Base-by-base conservation (phyloP, 2,797 vertebrate genomes). In the Tamandua tetradactyla region DNA sequence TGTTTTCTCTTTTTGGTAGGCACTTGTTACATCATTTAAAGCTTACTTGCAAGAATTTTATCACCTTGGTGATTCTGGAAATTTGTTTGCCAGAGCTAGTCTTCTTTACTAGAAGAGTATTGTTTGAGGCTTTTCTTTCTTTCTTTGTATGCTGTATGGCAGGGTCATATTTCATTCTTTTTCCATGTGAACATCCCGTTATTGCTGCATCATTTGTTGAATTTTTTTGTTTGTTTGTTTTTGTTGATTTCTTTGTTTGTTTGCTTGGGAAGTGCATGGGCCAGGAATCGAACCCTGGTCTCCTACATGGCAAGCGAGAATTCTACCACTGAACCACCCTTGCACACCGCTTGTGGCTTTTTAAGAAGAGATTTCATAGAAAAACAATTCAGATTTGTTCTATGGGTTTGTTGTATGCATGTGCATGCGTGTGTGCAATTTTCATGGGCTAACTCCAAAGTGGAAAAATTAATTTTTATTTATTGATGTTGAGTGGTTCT, bases 381-480 rank as follows among this genome's bases (percentile, higher is more conserved):
- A 89, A 81, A 79, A 66, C 18, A 94, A 81, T 81, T 94, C 68
- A 69, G 37, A 57, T 37, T 47, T 88, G 3, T 64, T 76, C 55
- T 93, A 12, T 55, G 30, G 22, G 23, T 61, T 9, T 72, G 22
- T 72, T 47, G 66, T 47, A 13, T 72, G 2, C 47, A 14, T 23
- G n/a, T 57, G 23, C 47, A 13, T 47, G 9, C 49, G 3, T 71
- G 42, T 27, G 13, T 9, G 5, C 27, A 64, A 20, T 82, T 94
- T 96, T 7, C 74, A 44, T 44, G 32, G 57, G 25, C n/a, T 92
- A 64, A 87, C 59, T 20, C 6, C 25, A 57, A 86, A 66, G 27
- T 52, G 3, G 62, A 90, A 92, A 76, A 68, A 81, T 52, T 72
- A 81, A 37, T 69, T 87, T 88, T 94, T 89, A 76, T 84, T 76